Conservation (phyloP, 2,113 vertebrate genomes). For the Etheostoma cragini region DNA sequence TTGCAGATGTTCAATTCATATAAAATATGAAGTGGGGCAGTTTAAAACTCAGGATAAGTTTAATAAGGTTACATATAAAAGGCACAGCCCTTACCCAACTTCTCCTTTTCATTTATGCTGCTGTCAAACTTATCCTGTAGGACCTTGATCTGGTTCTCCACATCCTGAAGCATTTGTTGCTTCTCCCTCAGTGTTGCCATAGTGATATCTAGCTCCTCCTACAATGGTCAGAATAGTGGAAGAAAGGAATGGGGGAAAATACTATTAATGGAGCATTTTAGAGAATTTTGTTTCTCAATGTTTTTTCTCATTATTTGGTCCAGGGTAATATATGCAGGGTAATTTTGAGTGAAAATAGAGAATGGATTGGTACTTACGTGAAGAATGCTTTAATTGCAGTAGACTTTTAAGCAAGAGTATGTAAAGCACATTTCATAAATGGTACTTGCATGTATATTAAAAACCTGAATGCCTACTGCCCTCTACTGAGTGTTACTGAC, state of each 20-base stretch:
- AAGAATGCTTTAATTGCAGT: not conserved
- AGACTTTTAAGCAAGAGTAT: not conserved
- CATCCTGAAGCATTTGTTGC: slow-evolving; percentile 83
- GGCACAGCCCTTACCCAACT: slow-evolving; percentile 77
- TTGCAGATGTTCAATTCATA: not conserved
- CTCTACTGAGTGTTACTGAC: slow-evolving; percentile 58
- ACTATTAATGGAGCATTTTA: not conserved
- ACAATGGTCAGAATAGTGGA: slow-evolving; percentile 2
- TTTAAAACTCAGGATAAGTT: not conserved
- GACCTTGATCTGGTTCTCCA: slow-evolving; percentile 84
- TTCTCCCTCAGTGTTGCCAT: slow-evolving; percentile 86
- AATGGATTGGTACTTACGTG: not conserved
- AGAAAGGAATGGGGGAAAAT: not conserved
- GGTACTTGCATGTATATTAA: not conserved
- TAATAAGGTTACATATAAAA: not conserved
- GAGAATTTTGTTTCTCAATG: not conserved
- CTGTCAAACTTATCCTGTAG: slow-evolving; percentile 87
- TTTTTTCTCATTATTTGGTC: not conserved
- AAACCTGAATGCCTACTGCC: not conserved
- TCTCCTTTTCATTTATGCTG: slow-evolving; percentile 86
- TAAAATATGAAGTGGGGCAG: not conserved
- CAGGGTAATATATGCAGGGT: not conserved
- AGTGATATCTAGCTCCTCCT: slow-evolving; percentile 88
- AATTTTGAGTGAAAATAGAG: not conserved
- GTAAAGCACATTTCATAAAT: not conserved